A percentile compares a stretch with the other conserved stretches of the same genome.
phyloP scores from a whole-genome alignment of 2,888 invertebrate species.

The Cosmopolites sordidus region DNA sequence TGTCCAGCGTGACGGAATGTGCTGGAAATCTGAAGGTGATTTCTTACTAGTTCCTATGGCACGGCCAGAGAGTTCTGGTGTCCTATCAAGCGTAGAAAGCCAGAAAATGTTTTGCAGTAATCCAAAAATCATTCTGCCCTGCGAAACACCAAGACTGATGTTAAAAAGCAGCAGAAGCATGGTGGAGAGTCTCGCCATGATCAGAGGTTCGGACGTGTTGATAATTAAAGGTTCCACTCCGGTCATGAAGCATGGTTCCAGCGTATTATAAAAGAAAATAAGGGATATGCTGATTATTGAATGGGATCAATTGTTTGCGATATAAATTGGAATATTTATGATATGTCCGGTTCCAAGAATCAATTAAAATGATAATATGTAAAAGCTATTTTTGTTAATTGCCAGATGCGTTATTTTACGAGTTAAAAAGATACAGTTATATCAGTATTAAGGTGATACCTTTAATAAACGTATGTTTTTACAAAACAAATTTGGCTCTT shows the following conservation, averaged over 20 bases:
- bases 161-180: constrained; percentile 42
- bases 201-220: constrained; percentile 42
- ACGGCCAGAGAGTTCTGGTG: constrained; percentile 44
- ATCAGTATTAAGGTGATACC: constrained; percentile 20
- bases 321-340: constrained; percentile 4
- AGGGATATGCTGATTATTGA: constrained; percentile 18
- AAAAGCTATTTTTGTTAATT: constrained; percentile 21
- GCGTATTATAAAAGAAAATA: constrained; percentile 35
- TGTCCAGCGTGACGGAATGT: constrained; percentile 38
- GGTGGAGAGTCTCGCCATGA: constrained; percentile 44
- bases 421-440: constrained; percentile 8
- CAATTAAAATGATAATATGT: constrained; percentile 5
- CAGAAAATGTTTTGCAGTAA: constrained; percentile 31
- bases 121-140: constrained; percentile 36
- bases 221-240: constrained; percentile 39
- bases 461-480: constrained; percentile 18
- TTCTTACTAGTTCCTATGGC: constrained; percentile 46
- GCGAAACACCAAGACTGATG: constrained; percentile 30
- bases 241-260: constrained; percentile 42
- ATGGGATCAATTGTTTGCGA: constrained; percentile 22
- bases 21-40: constrained; percentile 40
- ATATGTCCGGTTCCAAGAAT: constrained; percentile 20
- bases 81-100: constrained; percentile 33
- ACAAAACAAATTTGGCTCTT: constrained; percentile 5
- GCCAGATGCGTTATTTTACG: constrained; percentile 14